Evolutionary conservation across 2,113 vertebrate species (phyloP).

Genomic region (Rynchops niger): DNA sequence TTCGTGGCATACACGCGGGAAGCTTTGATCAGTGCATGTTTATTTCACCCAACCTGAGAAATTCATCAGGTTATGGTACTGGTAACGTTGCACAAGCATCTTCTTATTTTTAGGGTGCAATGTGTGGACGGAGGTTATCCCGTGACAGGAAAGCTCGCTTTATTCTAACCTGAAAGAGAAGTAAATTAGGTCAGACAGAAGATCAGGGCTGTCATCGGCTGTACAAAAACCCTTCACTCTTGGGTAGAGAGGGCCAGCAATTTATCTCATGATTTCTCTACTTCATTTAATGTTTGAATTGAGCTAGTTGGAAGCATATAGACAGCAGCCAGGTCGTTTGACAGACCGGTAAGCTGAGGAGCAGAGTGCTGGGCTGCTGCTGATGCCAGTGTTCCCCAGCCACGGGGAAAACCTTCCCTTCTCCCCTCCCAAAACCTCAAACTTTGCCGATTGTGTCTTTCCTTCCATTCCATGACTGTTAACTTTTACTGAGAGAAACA

Average conservation of each 20-base stretch:
- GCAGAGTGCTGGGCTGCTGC: neutral
- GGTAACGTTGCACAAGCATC: neutral
- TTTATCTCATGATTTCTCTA: conserved; percentile 77
- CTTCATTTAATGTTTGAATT: conserved; percentile 63
- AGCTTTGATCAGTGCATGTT: neutral
- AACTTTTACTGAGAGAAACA: neutral
- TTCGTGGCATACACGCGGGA: accelerated
- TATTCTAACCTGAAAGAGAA: conserved; percentile 76
- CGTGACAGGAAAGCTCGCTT: conserved; percentile 43
- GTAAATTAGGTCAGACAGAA: conserved; percentile 83
- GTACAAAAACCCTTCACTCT: conserved; percentile 65
- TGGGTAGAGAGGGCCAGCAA: conserved; percentile 48
- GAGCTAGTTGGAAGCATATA: conserved; percentile 11
- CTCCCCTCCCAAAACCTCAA: neutral
- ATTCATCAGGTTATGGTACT: neutral
- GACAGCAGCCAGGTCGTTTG: conserved; percentile 4
- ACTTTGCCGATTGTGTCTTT: neutral
- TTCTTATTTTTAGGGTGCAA: conserved; percentile 4
- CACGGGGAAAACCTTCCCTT: neutral
- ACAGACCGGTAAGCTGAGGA: neutral
- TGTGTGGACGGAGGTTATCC: conserved; percentile 14
- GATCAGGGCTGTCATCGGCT: conserved; percentile 70
- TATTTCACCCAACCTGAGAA: neutral
- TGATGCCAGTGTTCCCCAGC: neutral
- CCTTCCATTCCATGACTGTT: neutral